Conservation (phyloP, 2,888 invertebrate species). For the Xanthorhoe designata region DNA sequence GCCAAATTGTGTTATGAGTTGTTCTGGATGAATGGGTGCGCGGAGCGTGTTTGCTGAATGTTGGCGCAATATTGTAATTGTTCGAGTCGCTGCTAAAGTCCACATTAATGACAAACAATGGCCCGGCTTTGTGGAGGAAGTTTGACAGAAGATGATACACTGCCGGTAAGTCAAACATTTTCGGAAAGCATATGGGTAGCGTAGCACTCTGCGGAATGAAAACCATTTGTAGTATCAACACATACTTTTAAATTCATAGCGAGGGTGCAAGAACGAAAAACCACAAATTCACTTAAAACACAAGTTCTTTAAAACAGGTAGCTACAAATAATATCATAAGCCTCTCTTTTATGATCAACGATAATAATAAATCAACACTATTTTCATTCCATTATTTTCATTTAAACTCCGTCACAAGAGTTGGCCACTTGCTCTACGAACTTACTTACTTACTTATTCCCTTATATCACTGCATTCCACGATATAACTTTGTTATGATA, state of each 20-base stretch:
- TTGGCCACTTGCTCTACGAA: too few relatives aligned
- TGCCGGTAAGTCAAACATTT: slow-evolving; percentile 2
- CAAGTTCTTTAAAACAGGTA: neutral
- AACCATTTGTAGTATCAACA: neutral
- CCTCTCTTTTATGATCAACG: too few relatives aligned
- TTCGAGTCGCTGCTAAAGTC: slow-evolving; percentile 36
- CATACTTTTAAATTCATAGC: too few relatives aligned
- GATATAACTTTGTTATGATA: too few relatives aligned
- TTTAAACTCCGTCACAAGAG: too few relatives aligned
- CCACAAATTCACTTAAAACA: neutral
- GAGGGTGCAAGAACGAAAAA: neutral
- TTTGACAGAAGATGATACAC: slow-evolving; percentile 16
- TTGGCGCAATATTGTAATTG: slow-evolving; percentile 44
- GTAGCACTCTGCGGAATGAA: neutral
- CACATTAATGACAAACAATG: slow-evolving; percentile 26
- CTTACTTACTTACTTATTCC: too few relatives aligned
- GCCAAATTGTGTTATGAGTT: slow-evolving; percentile 47
- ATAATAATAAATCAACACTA: too few relatives aligned
- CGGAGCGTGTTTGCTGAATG: slow-evolving; percentile 30
- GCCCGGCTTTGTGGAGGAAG: slow-evolving; percentile 12
- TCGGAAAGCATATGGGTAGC: neutral
- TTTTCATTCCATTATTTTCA: too few relatives aligned
- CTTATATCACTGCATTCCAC: too few relatives aligned
- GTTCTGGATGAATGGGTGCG: slow-evolving; percentile 41
- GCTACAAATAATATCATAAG: too few relatives aligned